Evolutionary conservation across 2,113 vertebrate genomes (phyloP).

Genomic region (Gadus chalcogrammus): DNA sequence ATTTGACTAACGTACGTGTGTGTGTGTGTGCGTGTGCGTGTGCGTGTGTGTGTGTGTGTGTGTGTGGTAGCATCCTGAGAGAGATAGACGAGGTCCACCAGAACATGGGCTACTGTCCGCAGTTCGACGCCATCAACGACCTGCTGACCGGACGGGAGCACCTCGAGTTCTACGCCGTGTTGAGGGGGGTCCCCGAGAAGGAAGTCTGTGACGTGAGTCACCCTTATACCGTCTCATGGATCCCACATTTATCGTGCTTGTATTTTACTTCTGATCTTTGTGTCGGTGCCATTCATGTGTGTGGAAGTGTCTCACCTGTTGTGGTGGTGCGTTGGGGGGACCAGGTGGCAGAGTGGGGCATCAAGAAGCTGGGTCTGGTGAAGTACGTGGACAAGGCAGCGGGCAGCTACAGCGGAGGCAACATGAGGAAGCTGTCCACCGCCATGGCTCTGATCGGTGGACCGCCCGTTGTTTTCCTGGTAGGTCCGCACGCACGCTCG

Average conservation of each 20-base stretch:
- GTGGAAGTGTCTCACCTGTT: neutral
- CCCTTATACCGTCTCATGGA: too few species aligned
- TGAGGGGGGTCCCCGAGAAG: constrained; percentile 89
- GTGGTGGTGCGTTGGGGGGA: neutral
- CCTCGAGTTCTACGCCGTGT: constrained; percentile 91
- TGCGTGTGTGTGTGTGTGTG: constrained; percentile 28
- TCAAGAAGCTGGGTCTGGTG: constrained; percentile 88
- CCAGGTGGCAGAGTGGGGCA: constrained; percentile 93
- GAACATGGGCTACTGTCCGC: constrained; percentile 97
- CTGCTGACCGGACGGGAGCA: constrained; percentile 94
- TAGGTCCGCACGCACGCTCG: constrained; percentile 57
- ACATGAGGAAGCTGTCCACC: constrained; percentile 95
- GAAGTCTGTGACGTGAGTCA: constrained; percentile 89
- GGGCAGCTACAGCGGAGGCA: constrained; percentile 94
- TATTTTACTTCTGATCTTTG: neutral
- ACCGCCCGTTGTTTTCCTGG: constrained; percentile 95
- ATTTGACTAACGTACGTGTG: too few species aligned
- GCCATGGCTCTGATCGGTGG: constrained; percentile 94
- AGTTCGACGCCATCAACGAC: constrained; percentile 96
- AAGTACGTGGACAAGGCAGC: constrained; percentile 90
- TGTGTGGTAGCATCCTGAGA: constrained; percentile 81
- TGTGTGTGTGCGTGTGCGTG: neutral
- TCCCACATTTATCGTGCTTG: neutral
- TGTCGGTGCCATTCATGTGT: constrained; percentile 7
- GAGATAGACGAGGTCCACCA: constrained; percentile 89